Evolutionary conservation across 2,888 invertebrate species (phyloP).

Genomic region (Drosophila atroscutellata): DNA sequence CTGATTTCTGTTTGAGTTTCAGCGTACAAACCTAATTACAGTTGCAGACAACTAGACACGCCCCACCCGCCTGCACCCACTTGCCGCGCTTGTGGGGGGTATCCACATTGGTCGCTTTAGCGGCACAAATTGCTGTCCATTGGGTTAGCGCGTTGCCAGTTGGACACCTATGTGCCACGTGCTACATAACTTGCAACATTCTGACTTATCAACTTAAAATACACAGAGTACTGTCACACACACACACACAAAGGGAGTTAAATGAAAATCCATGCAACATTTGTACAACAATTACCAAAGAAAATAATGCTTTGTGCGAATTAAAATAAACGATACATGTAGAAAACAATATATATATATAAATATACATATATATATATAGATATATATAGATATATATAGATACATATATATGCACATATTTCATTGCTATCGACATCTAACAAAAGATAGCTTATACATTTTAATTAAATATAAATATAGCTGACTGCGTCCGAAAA

Average conservation of each 20-base stretch:
- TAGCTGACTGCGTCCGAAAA: constrained; percentile 1
- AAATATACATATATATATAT: not conserved
- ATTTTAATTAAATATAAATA: constrained; percentile 9
- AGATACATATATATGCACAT: not conserved
- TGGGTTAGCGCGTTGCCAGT: constrained; percentile 56
- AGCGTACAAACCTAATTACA: constrained; percentile 77
- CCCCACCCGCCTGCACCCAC: not conserved
- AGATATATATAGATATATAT: too few relatives aligned
- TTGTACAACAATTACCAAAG: not conserved
- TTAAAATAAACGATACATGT: not conserved
- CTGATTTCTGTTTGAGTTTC: constrained; percentile 42
- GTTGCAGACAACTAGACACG: constrained; percentile 51
- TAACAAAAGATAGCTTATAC: not conserved
- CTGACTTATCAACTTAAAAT: constrained; percentile 69
- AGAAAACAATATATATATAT: not conserved
- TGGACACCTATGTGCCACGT: constrained; percentile 5
- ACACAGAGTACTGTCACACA: constrained; percentile 5
- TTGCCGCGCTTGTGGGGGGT: not conserved
- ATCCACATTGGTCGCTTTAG: constrained; percentile 64
- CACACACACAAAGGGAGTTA: not conserved
- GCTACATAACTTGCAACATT: constrained; percentile 63
- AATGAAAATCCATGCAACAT: not conserved
- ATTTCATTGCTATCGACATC: not conserved
- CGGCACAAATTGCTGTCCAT: constrained; percentile 77
- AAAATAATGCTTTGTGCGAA: not conserved